Evolutionary conservation across 2,888 invertebrate genomes (phyloP), one percentile per base, ranked within the genome.

Genomic region (Drosophila monieri): DNA sequence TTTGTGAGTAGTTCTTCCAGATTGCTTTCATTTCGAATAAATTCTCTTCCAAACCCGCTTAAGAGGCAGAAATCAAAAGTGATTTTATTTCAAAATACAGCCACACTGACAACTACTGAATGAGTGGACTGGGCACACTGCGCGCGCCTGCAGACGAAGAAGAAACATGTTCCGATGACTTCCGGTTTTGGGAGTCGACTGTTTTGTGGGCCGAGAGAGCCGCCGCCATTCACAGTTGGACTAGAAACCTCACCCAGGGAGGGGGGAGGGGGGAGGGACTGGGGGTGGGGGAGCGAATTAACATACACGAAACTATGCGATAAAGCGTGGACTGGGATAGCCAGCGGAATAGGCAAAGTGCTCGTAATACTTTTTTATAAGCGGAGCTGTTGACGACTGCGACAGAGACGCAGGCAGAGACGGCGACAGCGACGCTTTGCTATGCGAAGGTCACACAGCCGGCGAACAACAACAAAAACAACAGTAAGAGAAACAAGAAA

Each of bases 391-490:
- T 43, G 65, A 65, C 53, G 47, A 8, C 27, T 6, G 27, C 27
- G 8, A 8, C 27, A 2, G 46, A 23, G 12, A 39, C 53, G 4
- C 4, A 5, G 21, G 4, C 21, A 23, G 21, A 23, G 21, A 23
- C 4, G 21, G 35, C 57, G 37, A 57, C 68, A 60, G 67, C 80
- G 78, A 80, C 80, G 85, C 85, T 81, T 85, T 72, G 85, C 85
- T 85, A 81, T 81, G 80, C 81, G 80, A 81, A 81, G 80, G 80
- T 81, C 85, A 78, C 80, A 69, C 66, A 76, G 60, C 77, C 73
- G 49, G 60, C 68, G 51, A 58, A 52, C 18, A 46, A 44, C 15
- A 59, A 57, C 12, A 41, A 52, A 35, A 59, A 35, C n/a, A n/a
- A 14, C n/a, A 35, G 14, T 14, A n/a, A 35, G n/a, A 32, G 12